phyloP scores from a whole-genome alignment of 2,113 vertebrate species.

The Seriola dumerili region DNA sequence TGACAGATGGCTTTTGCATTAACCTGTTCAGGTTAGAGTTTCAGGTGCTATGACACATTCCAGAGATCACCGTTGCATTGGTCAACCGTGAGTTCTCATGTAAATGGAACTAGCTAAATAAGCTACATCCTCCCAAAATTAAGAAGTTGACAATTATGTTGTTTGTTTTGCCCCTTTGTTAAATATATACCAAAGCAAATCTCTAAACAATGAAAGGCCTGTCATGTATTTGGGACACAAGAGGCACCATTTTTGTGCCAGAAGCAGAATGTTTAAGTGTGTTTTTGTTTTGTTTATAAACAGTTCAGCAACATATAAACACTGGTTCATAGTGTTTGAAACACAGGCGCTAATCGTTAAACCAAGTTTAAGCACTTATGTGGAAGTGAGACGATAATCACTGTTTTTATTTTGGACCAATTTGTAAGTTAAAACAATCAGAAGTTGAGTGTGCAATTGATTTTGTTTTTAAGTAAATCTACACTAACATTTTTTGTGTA shows the following conservation, averaged over 20 bases:
- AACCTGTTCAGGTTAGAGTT: slow-evolving; percentile 56
- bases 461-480: slow-evolving; percentile 55
- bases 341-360: slow-evolving; percentile 26
- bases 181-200: slow-evolving; percentile 72
- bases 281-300: slow-evolving; percentile 40
- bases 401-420: slow-evolving; percentile 51
- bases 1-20: slow-evolving; percentile 21
- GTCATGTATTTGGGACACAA: slow-evolving; percentile 15
- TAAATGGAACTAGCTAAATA: slow-evolving; percentile 47
- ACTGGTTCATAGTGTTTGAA: slow-evolving; percentile 34
- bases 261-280: slow-evolving; percentile 46
- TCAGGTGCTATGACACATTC: slow-evolving; percentile 87
- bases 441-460: slow-evolving; percentile 59
- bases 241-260: slow-evolving; percentile 24
- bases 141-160: slow-evolving; percentile 22
- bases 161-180: slow-evolving; percentile 45
- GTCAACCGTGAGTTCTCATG: slow-evolving; percentile 33
- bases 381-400: slow-evolving; percentile 66
- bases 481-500: slow-evolving; percentile 45
- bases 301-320: slow-evolving; percentile 19
- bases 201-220: slow-evolving; percentile 17
- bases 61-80: slow-evolving; percentile 82
- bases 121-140: slow-evolving; percentile 53
- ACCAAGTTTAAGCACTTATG: slow-evolving; percentile 65
- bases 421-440: slow-evolving; percentile 68